Conservation (phyloP, 1,140 invertebrate genomes). For the Dolichoris vasculosae region DNA sequence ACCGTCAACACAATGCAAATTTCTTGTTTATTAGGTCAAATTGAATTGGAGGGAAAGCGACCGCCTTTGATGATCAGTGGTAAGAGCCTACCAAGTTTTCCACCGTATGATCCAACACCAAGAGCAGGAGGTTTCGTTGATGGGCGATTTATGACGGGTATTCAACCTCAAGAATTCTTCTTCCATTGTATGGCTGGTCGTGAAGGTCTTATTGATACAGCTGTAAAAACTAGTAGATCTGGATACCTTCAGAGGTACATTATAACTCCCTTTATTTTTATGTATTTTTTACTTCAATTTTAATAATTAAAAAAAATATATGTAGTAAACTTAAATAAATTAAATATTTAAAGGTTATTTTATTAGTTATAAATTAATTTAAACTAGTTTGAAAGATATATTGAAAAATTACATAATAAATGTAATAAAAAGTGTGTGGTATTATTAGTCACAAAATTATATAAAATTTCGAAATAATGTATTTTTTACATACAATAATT, state of each 20-base stretch:
- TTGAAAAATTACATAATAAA: too few relatives aligned
- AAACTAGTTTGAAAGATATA: too few relatives aligned
- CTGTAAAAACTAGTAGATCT: constrained; percentile 94
- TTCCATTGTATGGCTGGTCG: constrained; percentile 99
- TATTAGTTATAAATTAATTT: too few relatives aligned
- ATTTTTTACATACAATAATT: too few relatives aligned
- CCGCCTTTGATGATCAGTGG: constrained; percentile 96
- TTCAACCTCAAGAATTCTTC: constrained; percentile 98
- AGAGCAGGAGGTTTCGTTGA: constrained; percentile 98
- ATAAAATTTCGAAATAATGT: too few relatives aligned
- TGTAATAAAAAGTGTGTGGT: too few relatives aligned
- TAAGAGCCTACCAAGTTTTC: constrained; percentile 93
- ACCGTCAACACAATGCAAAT: constrained; percentile 98
- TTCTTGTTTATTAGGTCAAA: constrained; percentile 96
- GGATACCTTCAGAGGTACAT: constrained; percentile 93
- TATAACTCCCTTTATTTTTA: neutral
- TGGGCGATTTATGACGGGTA: constrained; percentile 97
- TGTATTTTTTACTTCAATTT: neutral
- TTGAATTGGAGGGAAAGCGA: constrained; percentile 97
- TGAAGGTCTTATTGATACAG: constrained; percentile 92
- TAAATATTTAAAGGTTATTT: too few relatives aligned
- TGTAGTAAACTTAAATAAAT: neutral
- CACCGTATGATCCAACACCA: constrained; percentile 91
- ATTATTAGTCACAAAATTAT: too few relatives aligned
- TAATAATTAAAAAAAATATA: neutral